Base-by-base conservation (phyloP, 1,140 invertebrate genomes). In the Vanessa tameamea region DNA sequence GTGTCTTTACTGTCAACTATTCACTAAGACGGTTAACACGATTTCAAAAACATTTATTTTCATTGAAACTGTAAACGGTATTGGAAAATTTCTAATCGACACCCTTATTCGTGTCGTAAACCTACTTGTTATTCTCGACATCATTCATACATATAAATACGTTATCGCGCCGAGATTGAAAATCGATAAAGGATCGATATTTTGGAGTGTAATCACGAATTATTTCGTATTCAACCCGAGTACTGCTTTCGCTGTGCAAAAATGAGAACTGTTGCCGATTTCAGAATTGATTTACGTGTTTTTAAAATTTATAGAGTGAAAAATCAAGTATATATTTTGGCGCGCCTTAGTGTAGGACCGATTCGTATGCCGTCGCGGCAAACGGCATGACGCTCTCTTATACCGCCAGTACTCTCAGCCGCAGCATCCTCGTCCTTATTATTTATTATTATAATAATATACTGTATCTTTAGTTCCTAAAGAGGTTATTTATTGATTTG, bases 101-200 rank as follows among this genome's bases (percentile, higher is more conserved):
- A 71, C 61, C 69, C 69, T 71, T 51, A 47, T 71, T 43, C 61
- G 47, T 31, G 31, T 63, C 65, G 55, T 79, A 78, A 80, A 78
- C 77, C 73, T 78, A 83, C 70, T 85, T 85, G 63, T 51, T 47
- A 82, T 84, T 78, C 81, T 69, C 16, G 26, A 20, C 26, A 14
- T 48, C 12, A 26, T 59, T 59, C 65, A 67, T 53, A 67, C 65
- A 67, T 67, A 51, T 64, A 64, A 50, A 15, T 64, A 64, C 57
- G 66, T 43, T 73, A 73, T 73, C 65, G 55, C 31, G 31, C 11
- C 20, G 16, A 68, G 70, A 78, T 73, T 72, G 76, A 78, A 78
- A 81, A 87, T 84, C 76, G 73, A 85, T 87, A 75, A 84, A 76
- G 78, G 75, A 81, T 85, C 81, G 81, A 85, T 81, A 81, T 81